These are phyloP conservation scores for Drosophila hydei DNA, from an alignment of 1,140 invertebrate species.

Conservation along the genomic window DNA sequence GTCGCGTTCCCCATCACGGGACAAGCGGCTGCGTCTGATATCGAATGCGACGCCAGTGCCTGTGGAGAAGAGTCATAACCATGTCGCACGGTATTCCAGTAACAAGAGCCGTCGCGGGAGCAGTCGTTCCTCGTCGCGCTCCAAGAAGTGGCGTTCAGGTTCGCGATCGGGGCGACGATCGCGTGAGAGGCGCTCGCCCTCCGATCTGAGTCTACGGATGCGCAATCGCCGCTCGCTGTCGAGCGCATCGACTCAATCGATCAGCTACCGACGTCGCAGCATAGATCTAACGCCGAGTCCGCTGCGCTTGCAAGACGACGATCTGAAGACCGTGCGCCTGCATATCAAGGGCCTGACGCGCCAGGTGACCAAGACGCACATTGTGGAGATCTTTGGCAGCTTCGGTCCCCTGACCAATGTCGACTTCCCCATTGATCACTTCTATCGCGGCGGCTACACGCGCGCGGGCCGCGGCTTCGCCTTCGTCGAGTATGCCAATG, in stretches of 20 bases:
- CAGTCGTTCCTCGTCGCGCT: not conserved
- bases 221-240: not conserved
- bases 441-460: not conserved
- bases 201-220: not conserved
- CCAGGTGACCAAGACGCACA: conserved; percentile 55
- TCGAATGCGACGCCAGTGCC: no score
- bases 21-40: no score
- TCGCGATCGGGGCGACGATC: not conserved
- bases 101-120: no score
- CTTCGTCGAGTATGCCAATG: conserved; percentile 52
- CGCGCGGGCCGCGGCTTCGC: conserved; percentile 50
- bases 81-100: no score
- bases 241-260: not conserved
- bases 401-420: conserved; percentile 53
- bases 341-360: conserved; percentile 56
- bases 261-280: not conserved
- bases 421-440: conserved; percentile 55
- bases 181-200: not conserved
- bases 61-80: no score
- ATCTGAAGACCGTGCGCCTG: conserved; percentile 30
- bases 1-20: no score
- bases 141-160: not conserved
- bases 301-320: not conserved
- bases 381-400: conserved; percentile 59
- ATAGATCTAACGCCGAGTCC: not conserved